A percentile compares a stretch with the other conserved stretches of the same genome.
Evolutionary conservation across 2,888 invertebrate species (phyloP).

Genomic region (Lacanobia wlatinum): DNA sequence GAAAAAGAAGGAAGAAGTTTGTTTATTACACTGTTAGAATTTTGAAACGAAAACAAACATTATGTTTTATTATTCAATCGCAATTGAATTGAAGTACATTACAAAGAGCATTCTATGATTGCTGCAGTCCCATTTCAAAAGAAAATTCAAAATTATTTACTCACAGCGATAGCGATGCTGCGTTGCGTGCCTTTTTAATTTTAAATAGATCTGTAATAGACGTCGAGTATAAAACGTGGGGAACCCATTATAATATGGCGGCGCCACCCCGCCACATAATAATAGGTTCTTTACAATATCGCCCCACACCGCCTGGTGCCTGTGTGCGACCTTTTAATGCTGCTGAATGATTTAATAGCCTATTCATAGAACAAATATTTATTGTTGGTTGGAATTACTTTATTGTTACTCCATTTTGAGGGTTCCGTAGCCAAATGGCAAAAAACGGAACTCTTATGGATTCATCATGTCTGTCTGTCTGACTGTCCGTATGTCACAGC

Average conservation of each 20-base stretch:
- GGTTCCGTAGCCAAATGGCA: no score
- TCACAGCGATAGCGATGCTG: conserved; percentile 10
- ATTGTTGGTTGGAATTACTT: conserved; percentile 39
- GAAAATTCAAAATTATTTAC: conserved; percentile 19
- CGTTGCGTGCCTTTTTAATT: conserved; percentile 37
- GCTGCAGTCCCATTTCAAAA: not conserved
- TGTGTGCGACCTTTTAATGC: conserved; percentile 56
- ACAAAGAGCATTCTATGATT: not conserved
- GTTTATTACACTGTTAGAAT: not conserved
- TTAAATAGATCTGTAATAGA: conserved; percentile 59
- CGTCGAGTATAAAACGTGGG: conserved; percentile 43
- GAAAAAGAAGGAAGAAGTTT: no score
- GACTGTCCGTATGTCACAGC: no score
- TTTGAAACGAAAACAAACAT: no score
- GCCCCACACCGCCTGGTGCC: conserved; percentile 30
- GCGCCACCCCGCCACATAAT: conserved; percentile 17
- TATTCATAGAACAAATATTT: conserved; percentile 57
- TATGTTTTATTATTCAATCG: not conserved
- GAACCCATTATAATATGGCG: conserved; percentile 25
- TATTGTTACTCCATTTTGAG: conserved; percentile 16
- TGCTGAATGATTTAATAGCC: conserved; percentile 57
- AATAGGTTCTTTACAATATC: conserved; percentile 59
- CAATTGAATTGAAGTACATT: not conserved
- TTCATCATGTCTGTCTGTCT: no score
- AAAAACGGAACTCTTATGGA: no score